phyloP scores from a whole-genome alignment of 2,797 vertebrate species.

The Gobionotothen gibberifrons region DNA sequence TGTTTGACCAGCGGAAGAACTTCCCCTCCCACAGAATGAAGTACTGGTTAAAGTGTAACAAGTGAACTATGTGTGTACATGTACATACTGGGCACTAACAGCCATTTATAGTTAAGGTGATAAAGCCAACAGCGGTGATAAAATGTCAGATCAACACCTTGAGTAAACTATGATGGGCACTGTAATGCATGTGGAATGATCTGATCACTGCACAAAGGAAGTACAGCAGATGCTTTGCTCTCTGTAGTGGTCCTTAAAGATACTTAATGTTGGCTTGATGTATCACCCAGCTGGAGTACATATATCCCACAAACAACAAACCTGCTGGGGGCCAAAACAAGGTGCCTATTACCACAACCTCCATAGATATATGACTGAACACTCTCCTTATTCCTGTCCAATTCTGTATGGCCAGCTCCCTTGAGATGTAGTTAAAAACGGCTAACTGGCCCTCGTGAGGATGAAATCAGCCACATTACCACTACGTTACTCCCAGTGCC shows the following conservation, averaged over 20 bases:
- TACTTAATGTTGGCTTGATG: background rate
- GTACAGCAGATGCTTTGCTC: background rate
- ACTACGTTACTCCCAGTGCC: background rate
- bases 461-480: constrained; percentile 30
- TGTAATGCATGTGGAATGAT: background rate
- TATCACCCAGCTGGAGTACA: background rate
- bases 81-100: background rate
- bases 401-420: background rate
- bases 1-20: background rate
- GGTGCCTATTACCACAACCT: background rate
- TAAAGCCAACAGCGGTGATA: background rate
- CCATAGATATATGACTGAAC: background rate
- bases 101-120: background rate
- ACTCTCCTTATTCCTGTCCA: constrained; percentile 1
- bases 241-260: no score
- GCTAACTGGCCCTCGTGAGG: constrained; percentile 2
- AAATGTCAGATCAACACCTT: constrained; percentile 5
- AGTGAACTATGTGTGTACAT: background rate
- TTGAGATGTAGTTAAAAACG: constrained; percentile 20
- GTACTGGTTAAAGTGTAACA: constrained; percentile 19
- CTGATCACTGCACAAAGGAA: constrained; percentile 5
- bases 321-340: background rate
- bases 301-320: background rate
- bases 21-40: background rate
- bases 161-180: background rate